phyloP scores from a whole-genome alignment of 1,140 invertebrate genomes.

The Drusus annulatus region DNA sequence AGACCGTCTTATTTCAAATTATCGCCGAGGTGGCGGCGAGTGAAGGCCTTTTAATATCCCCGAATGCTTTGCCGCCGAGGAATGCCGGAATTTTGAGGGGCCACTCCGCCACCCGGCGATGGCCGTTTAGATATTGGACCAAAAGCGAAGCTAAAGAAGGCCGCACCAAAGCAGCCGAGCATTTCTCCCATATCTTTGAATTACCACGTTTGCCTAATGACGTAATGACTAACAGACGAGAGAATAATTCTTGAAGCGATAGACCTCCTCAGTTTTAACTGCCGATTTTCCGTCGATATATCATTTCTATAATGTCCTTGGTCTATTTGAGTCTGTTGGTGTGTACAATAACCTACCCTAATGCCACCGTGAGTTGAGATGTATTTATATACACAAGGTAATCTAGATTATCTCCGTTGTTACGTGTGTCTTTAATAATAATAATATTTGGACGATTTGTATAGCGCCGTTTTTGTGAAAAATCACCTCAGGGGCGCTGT shows the following conservation, averaged over 20 bases:
- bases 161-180: neutral
- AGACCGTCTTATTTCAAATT: constrained; percentile 10
- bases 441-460: too few species aligned
- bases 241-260: neutral
- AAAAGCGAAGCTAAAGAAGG: neutral
- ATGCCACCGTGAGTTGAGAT: too few species aligned
- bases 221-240: neutral
- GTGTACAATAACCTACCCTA: too few species aligned
- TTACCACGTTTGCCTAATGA: neutral
- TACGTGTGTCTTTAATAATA: too few species aligned
- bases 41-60: constrained; percentile 47
- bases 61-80: constrained; percentile 18
- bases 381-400: too few species aligned
- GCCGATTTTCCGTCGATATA: neutral
- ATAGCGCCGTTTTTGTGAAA: too few species aligned
- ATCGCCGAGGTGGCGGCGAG: constrained; percentile 33
- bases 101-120: constrained; percentile 28
- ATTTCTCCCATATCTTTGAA: neutral
- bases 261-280: too few species aligned
- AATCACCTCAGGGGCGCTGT: too few species aligned
- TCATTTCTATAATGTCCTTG: too few species aligned
- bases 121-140: constrained; percentile 51
- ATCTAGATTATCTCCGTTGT: too few species aligned
- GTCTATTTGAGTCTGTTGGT: too few species aligned
- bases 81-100: constrained; percentile 34